Base-by-base conservation (phyloP, 2,888 invertebrate genomes). In the Marasmarcha lunaedactyla region DNA sequence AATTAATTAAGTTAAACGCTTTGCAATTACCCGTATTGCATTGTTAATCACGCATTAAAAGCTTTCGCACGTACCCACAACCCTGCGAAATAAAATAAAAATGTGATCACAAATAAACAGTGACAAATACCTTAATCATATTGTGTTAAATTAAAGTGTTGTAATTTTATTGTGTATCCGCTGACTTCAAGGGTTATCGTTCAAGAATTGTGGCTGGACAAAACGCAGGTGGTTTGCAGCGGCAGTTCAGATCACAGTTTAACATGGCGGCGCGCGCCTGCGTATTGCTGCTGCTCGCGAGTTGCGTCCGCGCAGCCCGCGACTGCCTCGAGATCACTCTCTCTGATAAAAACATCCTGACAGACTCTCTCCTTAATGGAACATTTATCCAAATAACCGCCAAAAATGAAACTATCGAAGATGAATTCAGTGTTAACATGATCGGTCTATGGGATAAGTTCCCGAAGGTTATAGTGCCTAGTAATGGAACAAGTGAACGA, bases 251-350 rank as follows among this genome's bases (percentile, higher is more conserved):
- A 30, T n/a, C 11, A 34, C 4, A 13, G 7, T 4, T 6, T 2
- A 69, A 52, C 68, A 83, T 81, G 81, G 74, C 62, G 52, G 50
- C 65, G 77, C 77, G 76, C 72, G 70, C 74, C 52, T 71, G 81
- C 73, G 61, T 72, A 46, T 49, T 77, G 12, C 54, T 59, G 42
- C 52, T 54, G 42, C 46, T 63, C 45, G 46, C 59, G 44, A 54
- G 57, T 41, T 50, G 54, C 55, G 59, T 58, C 15, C 43, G 57
- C 52, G 58, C 37, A 20, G 44, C 69, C 49, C 76, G 74, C 56
- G 81, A 81, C 43, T 83, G 81, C 51, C 66, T 81, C 42, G 78
- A 78, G 56, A 63, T 83, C 6, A 83, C 77, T 38, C 53, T 83
- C 30, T 42, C 66, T 27, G 71, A 72, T 34, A 55, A 63, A 49